Base-by-base conservation (phyloP, 2,888 invertebrate genomes). In the Scrobipalpa atriplicella region DNA sequence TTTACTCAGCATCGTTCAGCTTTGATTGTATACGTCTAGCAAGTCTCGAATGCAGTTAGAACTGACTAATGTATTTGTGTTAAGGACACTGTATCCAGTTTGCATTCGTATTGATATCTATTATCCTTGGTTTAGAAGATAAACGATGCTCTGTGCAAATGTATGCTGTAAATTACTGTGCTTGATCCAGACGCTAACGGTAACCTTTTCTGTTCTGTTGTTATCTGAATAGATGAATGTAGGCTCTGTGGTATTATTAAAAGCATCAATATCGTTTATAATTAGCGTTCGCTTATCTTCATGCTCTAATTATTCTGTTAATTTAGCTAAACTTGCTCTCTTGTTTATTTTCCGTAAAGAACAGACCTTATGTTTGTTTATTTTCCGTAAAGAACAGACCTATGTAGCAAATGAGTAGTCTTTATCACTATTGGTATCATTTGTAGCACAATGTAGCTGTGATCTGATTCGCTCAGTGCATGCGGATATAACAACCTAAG, bases 401-500 rank as follows among this genome's bases (percentile, higher is more conserved):
- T 54, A n/a, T 39, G 64, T 2, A 16, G 7, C 56, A 56, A 56
- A 56, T 36, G 56, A 11, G 13, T 9, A 54, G 54, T 54, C 36
- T 39, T 36, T 56, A 51, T 63, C 47, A 16, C n/a, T 19, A 16
- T 7, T 64, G 13, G 43, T 58, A 65, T 65, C 19, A 43, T 61
- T 21, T 43, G n/a, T 47, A 43, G 51, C 18, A 58, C 29, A 70
- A 67, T 70, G 68, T 67, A 52, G 69, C 63, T 69, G 66, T 41
- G 38, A 67, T 63, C 47, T 51, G 65, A 71, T 60, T 69, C 62
- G 56, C 61, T 65, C 65, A 66, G 62, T 62, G 51, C 64, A 68
- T 67, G 61, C 69, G 65, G 65, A 71, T 72, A 68, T 64, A 69
- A 66, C 58, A 39, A 58, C 51, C 62, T 65, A 71, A 72, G 72